Conservation (phyloP, 2,797 vertebrate genomes). For the Sylvilagus floridanus region DNA sequence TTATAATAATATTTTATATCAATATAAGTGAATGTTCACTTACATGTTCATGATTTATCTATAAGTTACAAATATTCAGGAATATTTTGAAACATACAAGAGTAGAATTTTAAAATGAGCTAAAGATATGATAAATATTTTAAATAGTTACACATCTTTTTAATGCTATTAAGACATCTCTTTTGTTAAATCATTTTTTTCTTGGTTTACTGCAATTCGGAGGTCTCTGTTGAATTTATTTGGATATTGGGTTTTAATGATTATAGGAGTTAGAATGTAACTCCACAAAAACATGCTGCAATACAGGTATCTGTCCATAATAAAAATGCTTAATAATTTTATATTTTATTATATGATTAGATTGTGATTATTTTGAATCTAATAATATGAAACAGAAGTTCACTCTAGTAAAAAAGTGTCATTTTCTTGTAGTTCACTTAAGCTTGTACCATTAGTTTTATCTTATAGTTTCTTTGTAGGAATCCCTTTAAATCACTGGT, state of each 20-base stretch:
- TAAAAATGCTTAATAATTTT: slow-evolving; percentile 54
- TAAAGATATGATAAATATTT: slow-evolving; percentile 33
- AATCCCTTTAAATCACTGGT: background rate
- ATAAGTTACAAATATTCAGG: slow-evolving; percentile 22
- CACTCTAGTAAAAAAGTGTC: background rate
- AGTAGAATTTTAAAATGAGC: slow-evolving; percentile 39
- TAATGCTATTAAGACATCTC: background rate
- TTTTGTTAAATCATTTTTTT: background rate
- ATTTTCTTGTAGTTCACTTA: background rate
- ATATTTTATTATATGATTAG: background rate
- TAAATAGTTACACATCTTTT: slow-evolving; percentile 10
- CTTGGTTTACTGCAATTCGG: background rate
- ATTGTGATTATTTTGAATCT: slow-evolving; percentile 17
- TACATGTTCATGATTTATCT: slow-evolving; percentile 18
- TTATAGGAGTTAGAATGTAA: background rate
- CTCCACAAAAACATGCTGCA: background rate
- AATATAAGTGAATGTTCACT: background rate
- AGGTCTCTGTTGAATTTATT: background rate
- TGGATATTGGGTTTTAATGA: slow-evolving; percentile 1
- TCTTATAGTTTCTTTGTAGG: background rate
- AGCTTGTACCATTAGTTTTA: background rate
- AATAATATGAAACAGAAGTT: background rate
- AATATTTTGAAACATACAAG: slow-evolving; percentile 4
- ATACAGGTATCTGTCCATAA: background rate
- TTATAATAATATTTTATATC: background rate